Percentiles rank a stretch among this genome's conserved stretches.
phyloP scores from a whole-genome alignment of 2,113 vertebrate genomes.

The Aptenodytes forsteri region DNA sequence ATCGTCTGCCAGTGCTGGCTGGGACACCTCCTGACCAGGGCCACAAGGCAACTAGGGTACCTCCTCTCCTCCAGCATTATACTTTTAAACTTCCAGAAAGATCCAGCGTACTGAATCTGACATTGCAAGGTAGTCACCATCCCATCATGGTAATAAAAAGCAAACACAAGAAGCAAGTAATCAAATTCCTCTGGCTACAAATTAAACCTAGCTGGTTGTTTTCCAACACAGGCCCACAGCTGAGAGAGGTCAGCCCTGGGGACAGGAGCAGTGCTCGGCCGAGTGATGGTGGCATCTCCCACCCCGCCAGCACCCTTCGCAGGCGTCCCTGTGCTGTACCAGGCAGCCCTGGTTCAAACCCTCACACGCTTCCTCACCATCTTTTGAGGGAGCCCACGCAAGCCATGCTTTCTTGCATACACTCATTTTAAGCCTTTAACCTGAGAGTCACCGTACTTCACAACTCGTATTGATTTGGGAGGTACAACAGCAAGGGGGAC shows the following conservation, averaged over 20 bases:
- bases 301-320: background rate
- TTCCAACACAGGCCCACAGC: rapidly evolving
- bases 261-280: background rate
- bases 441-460: background rate
- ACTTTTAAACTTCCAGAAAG: background rate
- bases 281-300: background rate
- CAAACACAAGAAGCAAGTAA: background rate
- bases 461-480: background rate
- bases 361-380: rapidly evolving
- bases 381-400: background rate
- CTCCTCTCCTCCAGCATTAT: background rate
- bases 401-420: background rate
- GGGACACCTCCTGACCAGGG: background rate
- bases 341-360: background rate
- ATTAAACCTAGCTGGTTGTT: background rate
- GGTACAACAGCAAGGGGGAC: background rate
- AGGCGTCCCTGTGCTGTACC: background rate
- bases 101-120: background rate
- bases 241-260: background rate
- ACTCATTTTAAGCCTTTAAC: background rate
- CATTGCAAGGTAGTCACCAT: background rate
- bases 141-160: background rate
- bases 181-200: too few relatives aligned
- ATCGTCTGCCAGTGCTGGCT: background rate
- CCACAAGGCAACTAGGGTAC: background rate